phyloP scores from a whole-genome alignment of 2,797 vertebrate species.

The Sebastes glaucus region DNA sequence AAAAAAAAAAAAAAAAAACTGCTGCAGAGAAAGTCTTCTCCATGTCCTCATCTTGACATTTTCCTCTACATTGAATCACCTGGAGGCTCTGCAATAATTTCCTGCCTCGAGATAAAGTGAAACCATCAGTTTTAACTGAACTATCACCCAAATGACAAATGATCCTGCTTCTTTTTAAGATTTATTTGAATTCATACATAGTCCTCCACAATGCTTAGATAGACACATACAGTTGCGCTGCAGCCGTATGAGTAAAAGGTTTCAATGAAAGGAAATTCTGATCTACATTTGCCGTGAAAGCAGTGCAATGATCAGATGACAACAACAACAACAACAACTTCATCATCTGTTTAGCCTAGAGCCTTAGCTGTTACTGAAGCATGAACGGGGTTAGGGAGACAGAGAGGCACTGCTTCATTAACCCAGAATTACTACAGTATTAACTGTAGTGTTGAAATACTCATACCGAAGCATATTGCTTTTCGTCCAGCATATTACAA shows the following conservation, averaged over 20 bases:
- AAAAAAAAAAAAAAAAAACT: constrained; percentile 4
- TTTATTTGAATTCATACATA: not conserved
- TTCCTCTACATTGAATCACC: constrained; percentile 63
- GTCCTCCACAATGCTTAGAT: not conserved
- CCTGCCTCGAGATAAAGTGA: constrained; percentile 8
- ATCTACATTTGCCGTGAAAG: constrained; percentile 15
- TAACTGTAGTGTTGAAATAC: constrained; percentile 12
- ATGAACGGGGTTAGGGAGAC: constrained; percentile 39
- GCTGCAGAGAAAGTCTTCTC: constrained; percentile 49
- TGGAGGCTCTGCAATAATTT: constrained; percentile 27
- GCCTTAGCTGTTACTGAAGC: constrained; percentile 45
- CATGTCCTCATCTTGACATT: constrained; percentile 55
- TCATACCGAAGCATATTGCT: not conserved
- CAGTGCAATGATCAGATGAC: constrained; percentile 39
- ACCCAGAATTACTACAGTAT: constrained; percentile 28
- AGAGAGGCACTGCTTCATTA: constrained; percentile 41
- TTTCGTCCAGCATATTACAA: not conserved
- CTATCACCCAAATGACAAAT: constrained; percentile 1
- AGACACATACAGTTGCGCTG: not conserved
- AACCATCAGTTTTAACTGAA: constrained; percentile 20
- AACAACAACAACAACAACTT: constrained; percentile 36
- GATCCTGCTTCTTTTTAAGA: not conserved
- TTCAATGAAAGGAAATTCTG: not conserved
- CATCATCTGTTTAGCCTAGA: constrained; percentile 57
- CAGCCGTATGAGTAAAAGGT: not conserved